Percentiles rank a stretch among this genome's conserved stretches.
These are phyloP conservation scores for Erynnis tages DNA, from an alignment of 2,888 invertebrate genomes.

Conservation along the genomic window DNA sequence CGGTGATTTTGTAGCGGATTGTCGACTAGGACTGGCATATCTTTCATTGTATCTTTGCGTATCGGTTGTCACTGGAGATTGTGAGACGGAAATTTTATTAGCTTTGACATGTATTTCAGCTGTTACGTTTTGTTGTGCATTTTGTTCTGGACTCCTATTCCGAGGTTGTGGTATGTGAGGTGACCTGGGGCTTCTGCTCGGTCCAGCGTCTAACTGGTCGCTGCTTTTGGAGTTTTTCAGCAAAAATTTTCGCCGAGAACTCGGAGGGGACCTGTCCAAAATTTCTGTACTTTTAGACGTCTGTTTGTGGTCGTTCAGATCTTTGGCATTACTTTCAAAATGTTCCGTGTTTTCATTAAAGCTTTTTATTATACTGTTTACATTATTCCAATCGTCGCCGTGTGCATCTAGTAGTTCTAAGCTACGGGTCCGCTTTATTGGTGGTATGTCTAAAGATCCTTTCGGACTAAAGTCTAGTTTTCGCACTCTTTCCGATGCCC, in stretches of 20 bases:
- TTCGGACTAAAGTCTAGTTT: constrained; percentile 75
- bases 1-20: constrained; percentile 60
- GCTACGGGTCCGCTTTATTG: constrained; percentile 85
- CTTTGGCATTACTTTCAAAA: constrained; percentile 66
- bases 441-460: constrained; percentile 78
- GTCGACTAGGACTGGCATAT: constrained; percentile 59
- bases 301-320: constrained; percentile 61
- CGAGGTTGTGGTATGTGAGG: constrained; percentile 45
- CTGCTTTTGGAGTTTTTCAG: constrained; percentile 69
- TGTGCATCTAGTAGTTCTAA: constrained; percentile 84
- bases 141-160: constrained; percentile 42
- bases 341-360: constrained; percentile 65
- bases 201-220: constrained; percentile 67
- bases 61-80: constrained; percentile 66
- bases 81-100: constrained; percentile 62
- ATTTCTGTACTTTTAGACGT: constrained; percentile 79
- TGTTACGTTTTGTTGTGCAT: constrained; percentile 61
- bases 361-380: constrained; percentile 58
- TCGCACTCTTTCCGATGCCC: constrained; percentile 77
- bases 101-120: constrained; percentile 75
- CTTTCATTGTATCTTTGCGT: constrained; percentile 55
- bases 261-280: constrained; percentile 59
- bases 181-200: constrained; percentile 56
- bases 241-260: constrained; percentile 55
- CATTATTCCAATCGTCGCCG: constrained; percentile 69